Percentiles rank a stretch among this genome's conserved stretches.
These are phyloP conservation scores for Drosophila ficusphila DNA, from an alignment of 1,140 invertebrate genomes.

Conservation along the genomic window DNA sequence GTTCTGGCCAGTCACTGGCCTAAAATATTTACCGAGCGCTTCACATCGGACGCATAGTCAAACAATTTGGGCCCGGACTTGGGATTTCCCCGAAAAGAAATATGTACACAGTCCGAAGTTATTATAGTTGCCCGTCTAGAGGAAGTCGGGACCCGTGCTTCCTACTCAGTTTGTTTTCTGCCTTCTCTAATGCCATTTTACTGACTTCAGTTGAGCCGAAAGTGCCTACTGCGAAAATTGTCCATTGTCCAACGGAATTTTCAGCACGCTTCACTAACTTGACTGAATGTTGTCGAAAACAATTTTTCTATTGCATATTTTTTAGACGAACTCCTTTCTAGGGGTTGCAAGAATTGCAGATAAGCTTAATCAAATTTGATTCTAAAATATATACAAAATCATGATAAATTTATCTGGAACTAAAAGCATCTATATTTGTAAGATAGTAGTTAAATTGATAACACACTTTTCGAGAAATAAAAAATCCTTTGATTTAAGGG, in stretches of 20 bases:
- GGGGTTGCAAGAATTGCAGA: slow-evolving; percentile 1
- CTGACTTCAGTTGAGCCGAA: slow-evolving; percentile 37
- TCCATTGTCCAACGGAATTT: slow-evolving; percentile 47
- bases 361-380: too few relatives aligned
- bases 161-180: not conserved
- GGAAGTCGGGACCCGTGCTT: slow-evolving; percentile 1
- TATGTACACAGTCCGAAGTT: slow-evolving; percentile 41
- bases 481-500: not conserved
- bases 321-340: slow-evolving; percentile 26
- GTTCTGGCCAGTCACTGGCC: slow-evolving; percentile 45
- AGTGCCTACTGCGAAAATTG: slow-evolving; percentile 46
- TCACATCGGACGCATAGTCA: slow-evolving; percentile 74
- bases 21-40: slow-evolving; percentile 77
- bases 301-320: slow-evolving; percentile 59
- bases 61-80: slow-evolving; percentile 56
- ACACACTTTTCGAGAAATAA: not conserved
- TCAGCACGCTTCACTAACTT: slow-evolving; percentile 59
- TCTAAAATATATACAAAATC: too few relatives aligned
- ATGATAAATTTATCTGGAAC: too few relatives aligned
- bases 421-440: too few relatives aligned
- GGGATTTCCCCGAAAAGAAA: slow-evolving; percentile 31
- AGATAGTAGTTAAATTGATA: too few relatives aligned
- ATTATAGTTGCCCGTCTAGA: slow-evolving; percentile 27
- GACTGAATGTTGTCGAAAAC: slow-evolving; percentile 48
- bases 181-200: slow-evolving; percentile 37